Base-by-base conservation (phyloP, 2,888 invertebrate genomes). In the Lysandra coridon region DNA sequence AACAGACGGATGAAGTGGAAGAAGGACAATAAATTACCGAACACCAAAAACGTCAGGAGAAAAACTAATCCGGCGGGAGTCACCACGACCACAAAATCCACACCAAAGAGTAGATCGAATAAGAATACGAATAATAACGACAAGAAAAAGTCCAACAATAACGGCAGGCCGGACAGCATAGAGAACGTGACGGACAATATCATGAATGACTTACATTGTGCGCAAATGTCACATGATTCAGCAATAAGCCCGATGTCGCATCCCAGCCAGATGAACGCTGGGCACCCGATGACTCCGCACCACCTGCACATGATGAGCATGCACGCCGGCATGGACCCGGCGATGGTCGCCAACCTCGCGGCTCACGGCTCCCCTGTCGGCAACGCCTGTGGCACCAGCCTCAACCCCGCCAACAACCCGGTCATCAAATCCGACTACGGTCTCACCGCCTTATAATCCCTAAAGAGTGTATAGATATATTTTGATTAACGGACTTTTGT, bases 391-490 rank as follows among this genome's bases (percentile, higher is more conserved):
- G 95, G 95, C 40, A 91, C 92, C 6, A 93, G 93, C 64, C 88
- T 94, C 80, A 88, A 86, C 80, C 88, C 93, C 73, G 84, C 86
- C 77, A 91, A 87, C 83, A 95, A 95, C 83, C 94, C 96, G 82
- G 95, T 96, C 87, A 97, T 97, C 87, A 98, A 98, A 93, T 97
- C 97, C 85, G 98, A 98, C 93, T 98, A 98, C 89, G 98, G 97
- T 90, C 96, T 98, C 86, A 98, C 98, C 89, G 96, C 97, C 93
- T 94, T 94, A 94, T 94, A 94, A 94, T 94, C 92, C 86, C 88
- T 90, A 91, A 79, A 79, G 88, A 90, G 86, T 92, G 87, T 92
- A 91, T 89, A 92, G 87, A 89, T 91, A 91, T 93, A 92, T 92
- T 92, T 94, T 93, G 90, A 89, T 88, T 90, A 91, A 88, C 83